These are phyloP conservation scores for Steromphala cineraria DNA, from an alignment of 2,888 invertebrate species.

Conservation along the genomic window DNA sequence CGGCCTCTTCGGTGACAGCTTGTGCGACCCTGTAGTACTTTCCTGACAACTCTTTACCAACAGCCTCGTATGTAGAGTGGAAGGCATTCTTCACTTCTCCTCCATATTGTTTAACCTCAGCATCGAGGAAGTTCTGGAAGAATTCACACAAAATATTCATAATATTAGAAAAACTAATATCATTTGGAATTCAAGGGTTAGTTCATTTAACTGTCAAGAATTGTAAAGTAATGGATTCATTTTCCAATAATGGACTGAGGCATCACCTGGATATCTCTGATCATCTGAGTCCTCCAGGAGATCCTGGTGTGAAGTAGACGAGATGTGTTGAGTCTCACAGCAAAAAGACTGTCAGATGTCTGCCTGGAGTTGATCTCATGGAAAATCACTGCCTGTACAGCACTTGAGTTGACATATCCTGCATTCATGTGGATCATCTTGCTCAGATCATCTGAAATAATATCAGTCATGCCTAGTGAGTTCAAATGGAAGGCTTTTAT, in stretches of 20 bases:
- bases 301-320: constrained; percentile 57
- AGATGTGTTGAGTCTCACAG: constrained; percentile 56
- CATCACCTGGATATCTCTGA: constrained; percentile 51
- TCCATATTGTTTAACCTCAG: neutral
- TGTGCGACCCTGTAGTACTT: constrained; percentile 19
- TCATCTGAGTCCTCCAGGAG: constrained; percentile 57
- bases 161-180: too few relatives aligned
- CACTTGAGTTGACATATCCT: constrained; percentile 52
- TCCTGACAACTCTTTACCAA: constrained; percentile 32
- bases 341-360: constrained; percentile 48
- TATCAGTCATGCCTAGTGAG: too few relatives aligned
- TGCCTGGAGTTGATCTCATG: constrained; percentile 40
- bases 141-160: neutral
- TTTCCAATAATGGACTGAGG: too few relatives aligned
- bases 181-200: too few relatives aligned
- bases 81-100: neutral
- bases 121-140: neutral
- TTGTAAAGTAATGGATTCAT: too few relatives aligned
- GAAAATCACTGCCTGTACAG: constrained; percentile 51
- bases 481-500: too few relatives aligned
- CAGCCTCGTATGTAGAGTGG: constrained; percentile 27
- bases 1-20: constrained; percentile 46
- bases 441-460: constrained; percentile 45
- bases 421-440: constrained; percentile 56
- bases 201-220: too few relatives aligned